Percentiles rank a stretch among this genome's conserved stretches.
These are phyloP conservation scores for Augochlorella aurata DNA, from an alignment of 2,888 invertebrate species.

Conservation along the genomic window DNA sequence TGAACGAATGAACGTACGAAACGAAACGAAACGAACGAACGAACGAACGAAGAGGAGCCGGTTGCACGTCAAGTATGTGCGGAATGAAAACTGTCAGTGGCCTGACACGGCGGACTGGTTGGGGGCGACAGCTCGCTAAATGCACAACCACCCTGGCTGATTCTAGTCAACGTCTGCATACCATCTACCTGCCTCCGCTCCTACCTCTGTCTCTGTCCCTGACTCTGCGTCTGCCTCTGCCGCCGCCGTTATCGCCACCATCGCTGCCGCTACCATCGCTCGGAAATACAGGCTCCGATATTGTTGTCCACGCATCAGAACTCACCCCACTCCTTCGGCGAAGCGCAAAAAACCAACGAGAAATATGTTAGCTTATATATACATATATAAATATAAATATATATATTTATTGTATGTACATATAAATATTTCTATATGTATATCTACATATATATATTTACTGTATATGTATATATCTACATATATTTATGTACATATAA, in stretches of 20 bases:
- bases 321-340: constrained; percentile 38
- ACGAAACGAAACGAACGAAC: not conserved
- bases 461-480: constrained; percentile 21
- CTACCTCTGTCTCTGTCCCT: constrained; percentile 29
- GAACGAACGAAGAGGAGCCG: constrained; percentile 66
- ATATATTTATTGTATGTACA: constrained; percentile 36
- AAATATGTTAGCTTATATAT: constrained; percentile 30
- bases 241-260: constrained; percentile 15
- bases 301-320: constrained; percentile 67
- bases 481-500: constrained; percentile 35
- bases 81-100: constrained; percentile 77
- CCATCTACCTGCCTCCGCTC: constrained; percentile 58
- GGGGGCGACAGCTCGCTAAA: constrained; percentile 76
- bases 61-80: constrained; percentile 72
- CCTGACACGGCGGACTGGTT: constrained; percentile 72
- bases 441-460: constrained; percentile 30
- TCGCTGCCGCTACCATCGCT: constrained; percentile 25
- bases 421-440: not conserved
- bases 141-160: constrained; percentile 71
- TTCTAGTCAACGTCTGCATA: constrained; percentile 68
- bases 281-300: constrained; percentile 58
- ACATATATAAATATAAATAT: constrained; percentile 31
- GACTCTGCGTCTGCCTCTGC: constrained; percentile 23
- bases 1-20: not conserved
- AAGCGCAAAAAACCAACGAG: constrained; percentile 23